phyloP scores from a whole-genome alignment of 2,113 vertebrate species.

The Percina caprodes region DNA sequence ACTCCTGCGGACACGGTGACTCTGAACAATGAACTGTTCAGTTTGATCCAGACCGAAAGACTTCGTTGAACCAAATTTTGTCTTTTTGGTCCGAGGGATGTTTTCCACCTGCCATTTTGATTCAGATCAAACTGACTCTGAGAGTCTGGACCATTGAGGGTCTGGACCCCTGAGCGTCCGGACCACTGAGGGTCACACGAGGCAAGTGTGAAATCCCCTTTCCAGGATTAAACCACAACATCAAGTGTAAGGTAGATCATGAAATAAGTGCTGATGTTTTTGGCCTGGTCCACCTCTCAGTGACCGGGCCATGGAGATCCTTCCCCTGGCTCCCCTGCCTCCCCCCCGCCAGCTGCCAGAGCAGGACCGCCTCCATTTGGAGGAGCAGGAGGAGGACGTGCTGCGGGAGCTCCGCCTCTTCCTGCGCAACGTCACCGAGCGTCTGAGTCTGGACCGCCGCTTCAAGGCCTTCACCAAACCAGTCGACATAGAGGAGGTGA shows the following conservation, averaged over 20 bases:
- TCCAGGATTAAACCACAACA: not conserved
- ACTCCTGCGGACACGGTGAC: no score
- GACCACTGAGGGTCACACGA: no score
- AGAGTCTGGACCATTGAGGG: no score
- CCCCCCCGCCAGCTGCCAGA: constrained; percentile 76
- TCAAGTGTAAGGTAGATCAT: not conserved
- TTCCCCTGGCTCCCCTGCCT: constrained; percentile 87
- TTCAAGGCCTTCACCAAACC: constrained; percentile 90
- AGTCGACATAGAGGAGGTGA: constrained; percentile 84
- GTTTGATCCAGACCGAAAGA: no score
- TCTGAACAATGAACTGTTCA: no score
- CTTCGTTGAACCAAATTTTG: no score
- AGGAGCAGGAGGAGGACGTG: constrained; percentile 89
- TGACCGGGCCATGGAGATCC: constrained; percentile 84
- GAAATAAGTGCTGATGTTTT: no score
- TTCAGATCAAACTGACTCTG: no score
- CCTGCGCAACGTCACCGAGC: constrained; percentile 87
- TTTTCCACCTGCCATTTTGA: no score
- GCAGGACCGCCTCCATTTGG: constrained; percentile 81
- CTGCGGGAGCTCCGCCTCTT: constrained; percentile 89
- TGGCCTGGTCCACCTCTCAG: constrained; percentile 61
- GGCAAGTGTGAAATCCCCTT: no score
- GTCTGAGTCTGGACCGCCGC: constrained; percentile 86
- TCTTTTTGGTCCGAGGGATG: no score
- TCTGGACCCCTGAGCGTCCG: no score